Conservation (phyloP, 1,140 invertebrate genomes). For the Lineus longissimus region DNA sequence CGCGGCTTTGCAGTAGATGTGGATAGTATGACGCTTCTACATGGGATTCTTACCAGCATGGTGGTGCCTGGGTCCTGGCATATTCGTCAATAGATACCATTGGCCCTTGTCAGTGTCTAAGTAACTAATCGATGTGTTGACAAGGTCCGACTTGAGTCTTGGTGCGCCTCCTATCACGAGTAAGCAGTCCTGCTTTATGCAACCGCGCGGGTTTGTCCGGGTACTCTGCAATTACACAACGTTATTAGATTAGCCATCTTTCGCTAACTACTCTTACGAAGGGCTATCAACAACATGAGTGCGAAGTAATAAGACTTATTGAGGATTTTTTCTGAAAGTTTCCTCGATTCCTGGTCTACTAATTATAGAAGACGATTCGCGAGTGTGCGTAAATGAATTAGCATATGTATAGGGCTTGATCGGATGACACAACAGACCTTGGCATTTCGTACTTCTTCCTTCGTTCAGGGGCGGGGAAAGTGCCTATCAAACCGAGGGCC, state of each 20-base stretch:
- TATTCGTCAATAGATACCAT: slow-evolving; percentile 22
- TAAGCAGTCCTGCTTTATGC: slow-evolving; percentile 8
- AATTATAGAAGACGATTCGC: too few species aligned
- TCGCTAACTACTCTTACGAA: not conserved
- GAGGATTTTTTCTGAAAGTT: too few species aligned
- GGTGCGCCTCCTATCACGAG: slow-evolving; percentile 28
- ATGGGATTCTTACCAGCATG: slow-evolving; percentile 34
- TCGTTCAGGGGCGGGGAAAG: too few species aligned
- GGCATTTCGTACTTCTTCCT: too few species aligned
- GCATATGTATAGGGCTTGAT: too few species aligned
- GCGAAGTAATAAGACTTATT: not conserved
- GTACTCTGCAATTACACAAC: slow-evolving; percentile 19
- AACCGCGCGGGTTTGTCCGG: slow-evolving; percentile 22
- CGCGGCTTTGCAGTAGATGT: too few species aligned
- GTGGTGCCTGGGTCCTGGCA: slow-evolving; percentile 29
- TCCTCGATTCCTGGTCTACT: too few species aligned
- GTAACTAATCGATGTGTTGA: slow-evolving; percentile 18
- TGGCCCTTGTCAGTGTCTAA: slow-evolving; percentile 4
- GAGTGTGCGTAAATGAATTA: too few species aligned
- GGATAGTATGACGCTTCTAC: too few species aligned
- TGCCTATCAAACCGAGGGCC: too few species aligned
- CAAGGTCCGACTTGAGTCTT: slow-evolving; percentile 24
- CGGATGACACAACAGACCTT: too few species aligned
- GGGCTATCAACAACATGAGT: not conserved
- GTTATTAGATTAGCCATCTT: not conserved